Conservation (phyloP, 2,113 vertebrate species). For the Apistogramma diplotaenia region DNA sequence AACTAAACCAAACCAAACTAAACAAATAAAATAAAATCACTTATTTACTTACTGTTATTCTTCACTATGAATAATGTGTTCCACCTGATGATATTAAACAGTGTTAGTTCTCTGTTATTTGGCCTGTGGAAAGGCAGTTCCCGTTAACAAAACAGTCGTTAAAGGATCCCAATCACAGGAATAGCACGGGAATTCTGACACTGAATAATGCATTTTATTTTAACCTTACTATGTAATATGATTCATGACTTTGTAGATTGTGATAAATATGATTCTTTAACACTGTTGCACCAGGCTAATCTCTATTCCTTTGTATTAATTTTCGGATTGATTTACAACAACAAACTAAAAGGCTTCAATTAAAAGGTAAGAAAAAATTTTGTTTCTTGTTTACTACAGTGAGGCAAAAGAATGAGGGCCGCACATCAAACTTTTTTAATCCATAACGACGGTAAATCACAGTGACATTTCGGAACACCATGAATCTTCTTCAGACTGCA, state of each 20-base stretch:
- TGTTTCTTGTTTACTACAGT: too few species aligned
- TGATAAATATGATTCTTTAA: background rate
- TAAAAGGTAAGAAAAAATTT: background rate
- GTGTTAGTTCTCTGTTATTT: background rate
- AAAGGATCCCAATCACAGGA: background rate
- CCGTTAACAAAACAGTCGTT: background rate
- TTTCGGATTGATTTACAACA: background rate
- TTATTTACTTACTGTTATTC: background rate
- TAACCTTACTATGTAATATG: background rate
- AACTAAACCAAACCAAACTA: background rate
- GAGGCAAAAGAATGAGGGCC: too few species aligned
- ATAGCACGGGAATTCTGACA: background rate
- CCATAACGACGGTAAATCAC: too few species aligned
- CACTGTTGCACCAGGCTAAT: background rate
- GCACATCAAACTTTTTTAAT: too few species aligned
- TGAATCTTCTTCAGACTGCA: too few species aligned
- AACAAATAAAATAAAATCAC: background rate
- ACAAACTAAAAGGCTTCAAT: background rate
- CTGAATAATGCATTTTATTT: background rate
- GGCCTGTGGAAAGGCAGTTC: background rate
- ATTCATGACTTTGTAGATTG: background rate
- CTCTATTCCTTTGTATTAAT: too few species aligned
- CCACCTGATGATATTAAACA: background rate
- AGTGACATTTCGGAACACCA: too few species aligned
- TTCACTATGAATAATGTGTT: background rate